Percentiles rank a stretch among this genome's conserved stretches.
Conservation (phyloP, 1,140 invertebrate genomes). For the Drosophila aff. region DNA sequence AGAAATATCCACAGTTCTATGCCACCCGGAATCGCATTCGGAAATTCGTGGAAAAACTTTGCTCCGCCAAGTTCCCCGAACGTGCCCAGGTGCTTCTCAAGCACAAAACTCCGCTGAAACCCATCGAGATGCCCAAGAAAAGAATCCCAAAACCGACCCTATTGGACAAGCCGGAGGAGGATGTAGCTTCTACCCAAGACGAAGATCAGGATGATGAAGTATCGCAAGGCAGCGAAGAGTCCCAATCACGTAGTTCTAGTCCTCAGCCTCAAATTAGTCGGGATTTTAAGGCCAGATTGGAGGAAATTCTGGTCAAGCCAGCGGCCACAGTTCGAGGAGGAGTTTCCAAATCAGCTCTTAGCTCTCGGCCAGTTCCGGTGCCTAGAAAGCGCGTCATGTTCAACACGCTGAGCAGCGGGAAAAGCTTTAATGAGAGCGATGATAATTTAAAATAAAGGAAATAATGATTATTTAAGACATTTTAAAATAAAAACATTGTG, state of each 20-base stretch:
- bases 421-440: conserved; percentile 27
- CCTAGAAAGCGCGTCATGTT: conserved; percentile 83
- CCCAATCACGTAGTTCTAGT: conserved; percentile 43
- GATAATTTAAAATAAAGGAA: conserved; percentile 25
- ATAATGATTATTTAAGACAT: not conserved
- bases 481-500: not conserved
- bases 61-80: conserved; percentile 63
- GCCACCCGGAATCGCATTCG: conserved; percentile 77
- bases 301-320: conserved; percentile 70
- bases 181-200: conserved; percentile 27
- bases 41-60: conserved; percentile 79
- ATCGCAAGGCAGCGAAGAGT: conserved; percentile 8
- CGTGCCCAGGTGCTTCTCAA: conserved; percentile 54
- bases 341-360: conserved; percentile 24
- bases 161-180: conserved; percentile 18
- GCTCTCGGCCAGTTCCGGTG: conserved; percentile 60
- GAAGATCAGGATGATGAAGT: conserved; percentile 16
- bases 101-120: conserved; percentile 56
- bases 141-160: not conserved
- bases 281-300: conserved; percentile 69
- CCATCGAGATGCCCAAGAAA: conserved; percentile 39
- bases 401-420: conserved; percentile 46
- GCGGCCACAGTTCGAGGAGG: conserved; percentile 27
- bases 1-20: conserved; percentile 75
- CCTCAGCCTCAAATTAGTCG: conserved; percentile 13